Evolutionary conservation across 2,797 vertebrate genomes (phyloP).

Genomic region (Hippopotamyrus pictus): DNA sequence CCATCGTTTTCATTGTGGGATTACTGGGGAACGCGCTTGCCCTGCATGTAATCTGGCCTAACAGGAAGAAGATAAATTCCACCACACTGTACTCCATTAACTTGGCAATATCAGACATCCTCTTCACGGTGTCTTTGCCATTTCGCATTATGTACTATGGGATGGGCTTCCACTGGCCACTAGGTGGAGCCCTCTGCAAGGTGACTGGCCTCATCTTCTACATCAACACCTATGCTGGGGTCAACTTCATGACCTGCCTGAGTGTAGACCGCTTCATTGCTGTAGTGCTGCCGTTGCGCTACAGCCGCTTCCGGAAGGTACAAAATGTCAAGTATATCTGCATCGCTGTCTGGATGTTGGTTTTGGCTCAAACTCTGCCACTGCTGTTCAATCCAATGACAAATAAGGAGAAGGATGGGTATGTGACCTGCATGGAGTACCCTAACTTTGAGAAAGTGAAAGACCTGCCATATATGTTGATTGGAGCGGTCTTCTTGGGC

Average conservation of each 20-base stretch:
- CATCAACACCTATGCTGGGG: constrained; percentile 88
- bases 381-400: constrained; percentile 73
- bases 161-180: constrained; percentile 80
- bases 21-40: constrained; percentile 82
- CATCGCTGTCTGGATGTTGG: constrained; percentile 74
- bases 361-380: constrained; percentile 83
- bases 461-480: constrained; percentile 72
- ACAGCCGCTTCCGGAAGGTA: constrained; percentile 70
- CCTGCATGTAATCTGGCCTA: constrained; percentile 79
- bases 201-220: constrained; percentile 80
- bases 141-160: constrained; percentile 81
- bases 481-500: constrained; percentile 79
- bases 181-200: constrained; percentile 75
- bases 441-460: constrained; percentile 79
- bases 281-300: constrained; percentile 81
- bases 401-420: constrained; percentile 42
- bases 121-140: constrained; percentile 80
- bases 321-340: constrained; percentile 77
- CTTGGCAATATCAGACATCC: constrained; percentile 85
- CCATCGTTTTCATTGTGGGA: constrained; percentile 72
- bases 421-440: constrained; percentile 90
- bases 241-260: constrained; percentile 96
- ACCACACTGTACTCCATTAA: constrained; percentile 93
- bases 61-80: constrained; percentile 91
- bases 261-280: constrained; percentile 90